Conservation (phyloP, 2,888 invertebrate genomes). For the Spisula subtruncata region DNA sequence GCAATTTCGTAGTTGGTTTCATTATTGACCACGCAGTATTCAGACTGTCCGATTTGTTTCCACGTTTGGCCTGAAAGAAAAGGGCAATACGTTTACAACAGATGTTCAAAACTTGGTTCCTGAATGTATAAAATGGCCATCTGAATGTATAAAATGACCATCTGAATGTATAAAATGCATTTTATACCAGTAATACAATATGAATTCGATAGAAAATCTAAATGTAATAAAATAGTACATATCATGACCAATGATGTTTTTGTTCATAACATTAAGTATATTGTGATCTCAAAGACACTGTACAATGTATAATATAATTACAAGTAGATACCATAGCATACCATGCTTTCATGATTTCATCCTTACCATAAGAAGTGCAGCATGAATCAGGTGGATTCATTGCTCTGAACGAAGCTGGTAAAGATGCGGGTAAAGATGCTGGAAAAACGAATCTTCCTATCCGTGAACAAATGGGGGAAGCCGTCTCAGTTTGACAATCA, state of each 20-base stretch:
- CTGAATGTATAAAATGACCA: neutral
- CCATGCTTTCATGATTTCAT: neutral
- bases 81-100: neutral
- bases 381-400: neutral
- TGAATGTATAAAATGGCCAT: neutral
- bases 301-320: too few relatives aligned
- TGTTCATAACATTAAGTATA: too few relatives aligned
- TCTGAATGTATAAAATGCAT: neutral
- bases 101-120: too few relatives aligned
- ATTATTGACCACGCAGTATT: neutral
- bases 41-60: neutral
- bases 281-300: too few relatives aligned
- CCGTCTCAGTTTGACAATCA: neutral
- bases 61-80: neutral
- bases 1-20: neutral
- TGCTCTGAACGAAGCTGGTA: too few relatives aligned
- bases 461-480: neutral
- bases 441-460: neutral
- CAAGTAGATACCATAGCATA: neutral
- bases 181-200: neutral
- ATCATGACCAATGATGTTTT: too few relatives aligned
- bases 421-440: too few relatives aligned
- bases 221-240: too few relatives aligned
- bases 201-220: too few relatives aligned
- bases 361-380: neutral